phyloP scores from a whole-genome alignment of 2,113 vertebrate species.

The Reinhardtius hippoglossoides region DNA sequence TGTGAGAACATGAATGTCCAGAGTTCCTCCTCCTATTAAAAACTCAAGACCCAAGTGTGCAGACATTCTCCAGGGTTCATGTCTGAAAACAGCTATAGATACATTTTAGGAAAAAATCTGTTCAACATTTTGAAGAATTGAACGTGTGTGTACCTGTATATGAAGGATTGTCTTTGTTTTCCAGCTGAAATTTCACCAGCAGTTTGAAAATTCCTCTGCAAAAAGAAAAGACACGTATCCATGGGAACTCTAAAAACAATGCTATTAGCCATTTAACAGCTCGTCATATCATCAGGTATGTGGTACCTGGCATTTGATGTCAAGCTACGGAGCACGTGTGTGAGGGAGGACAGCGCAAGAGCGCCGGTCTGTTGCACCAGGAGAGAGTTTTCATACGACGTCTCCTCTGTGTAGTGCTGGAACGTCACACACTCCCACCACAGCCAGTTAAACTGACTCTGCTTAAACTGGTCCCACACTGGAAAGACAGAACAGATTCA shows the following conservation, averaged over 20 bases:
- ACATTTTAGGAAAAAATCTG: neutral
- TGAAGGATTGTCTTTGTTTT: slow-evolving; percentile 93
- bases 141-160: slow-evolving; percentile 81
- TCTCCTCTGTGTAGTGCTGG: slow-evolving; percentile 92
- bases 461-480: slow-evolving; percentile 99
- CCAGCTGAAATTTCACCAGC: slow-evolving; percentile 92
- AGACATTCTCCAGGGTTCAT: no score
- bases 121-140: neutral
- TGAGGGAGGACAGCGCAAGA: slow-evolving; percentile 92
- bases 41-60: no score
- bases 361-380: slow-evolving; percentile 93
- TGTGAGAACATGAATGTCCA: no score
- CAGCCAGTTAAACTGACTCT: slow-evolving; percentile 96
- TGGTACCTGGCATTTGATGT: slow-evolving; percentile 91
- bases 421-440: slow-evolving; percentile 98
- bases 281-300: neutral
- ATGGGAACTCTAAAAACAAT: neutral
- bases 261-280: no score
- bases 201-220: slow-evolving; percentile 95
- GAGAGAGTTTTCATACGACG: slow-evolving; percentile 96
- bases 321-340: slow-evolving; percentile 91
- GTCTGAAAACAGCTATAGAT: fast-evolving
- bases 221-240: slow-evolving; percentile 6
- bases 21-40: no score
- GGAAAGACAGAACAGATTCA: slow-evolving; percentile 25